Conservation (phyloP, 2,113 vertebrate genomes). For the Cottus gobio region DNA sequence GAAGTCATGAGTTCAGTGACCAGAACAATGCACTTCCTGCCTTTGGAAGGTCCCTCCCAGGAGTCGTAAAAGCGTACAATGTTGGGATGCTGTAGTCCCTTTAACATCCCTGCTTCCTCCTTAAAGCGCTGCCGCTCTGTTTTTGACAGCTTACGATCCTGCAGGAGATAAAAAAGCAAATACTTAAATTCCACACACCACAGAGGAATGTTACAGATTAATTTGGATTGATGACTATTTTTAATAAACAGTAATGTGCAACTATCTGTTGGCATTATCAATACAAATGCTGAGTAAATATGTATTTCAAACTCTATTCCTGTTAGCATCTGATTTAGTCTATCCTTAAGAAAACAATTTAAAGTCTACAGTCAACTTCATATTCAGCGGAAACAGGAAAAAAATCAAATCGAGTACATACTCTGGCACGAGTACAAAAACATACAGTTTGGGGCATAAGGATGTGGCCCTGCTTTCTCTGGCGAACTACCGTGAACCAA, state of each 20-base stretch:
- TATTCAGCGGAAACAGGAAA: not conserved
- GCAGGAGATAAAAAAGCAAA: constrained; percentile 48
- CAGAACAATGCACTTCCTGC: constrained; percentile 97
- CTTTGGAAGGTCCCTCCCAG: constrained; percentile 97
- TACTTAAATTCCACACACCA: constrained; percentile 26
- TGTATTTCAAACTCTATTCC: not conserved
- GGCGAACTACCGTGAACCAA: constrained; percentile 7
- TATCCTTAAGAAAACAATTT: not conserved
- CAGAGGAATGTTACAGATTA: not conserved
- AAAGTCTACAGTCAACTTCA: not conserved
- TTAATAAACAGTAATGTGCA: not conserved
- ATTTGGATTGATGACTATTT: not conserved
- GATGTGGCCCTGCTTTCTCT: constrained; percentile 38
- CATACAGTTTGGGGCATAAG: constrained; percentile 16
- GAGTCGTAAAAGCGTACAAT: constrained; percentile 99
- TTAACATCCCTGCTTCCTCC: constrained; percentile 98
- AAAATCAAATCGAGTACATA: not conserved
- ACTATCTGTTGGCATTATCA: not conserved
- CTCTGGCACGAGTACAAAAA: not conserved
- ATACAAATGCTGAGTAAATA: not conserved
- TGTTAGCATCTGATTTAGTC: not conserved
- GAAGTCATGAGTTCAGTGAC: constrained; percentile 99
- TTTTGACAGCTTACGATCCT: constrained; percentile 97
- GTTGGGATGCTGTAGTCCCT: constrained; percentile 98
- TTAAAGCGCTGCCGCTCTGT: constrained; percentile 97